Conservation (phyloP, 2,113 vertebrate species). For the Nannospalax galili region DNA sequence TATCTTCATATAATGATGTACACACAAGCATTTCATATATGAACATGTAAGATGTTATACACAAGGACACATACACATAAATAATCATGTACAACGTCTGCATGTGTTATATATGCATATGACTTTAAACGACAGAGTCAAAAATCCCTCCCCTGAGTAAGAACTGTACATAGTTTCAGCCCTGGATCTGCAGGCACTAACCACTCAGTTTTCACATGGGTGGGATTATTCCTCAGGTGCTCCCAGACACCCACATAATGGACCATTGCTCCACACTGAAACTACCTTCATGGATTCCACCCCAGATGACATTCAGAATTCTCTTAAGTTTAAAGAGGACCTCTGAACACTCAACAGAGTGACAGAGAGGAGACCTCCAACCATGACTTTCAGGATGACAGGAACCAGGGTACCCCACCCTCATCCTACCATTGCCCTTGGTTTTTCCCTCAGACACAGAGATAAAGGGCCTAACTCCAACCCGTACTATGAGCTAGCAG, state of each 20-base stretch:
- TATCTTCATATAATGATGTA: not conserved
- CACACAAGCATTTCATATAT: not conserved
- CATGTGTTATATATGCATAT: not conserved
- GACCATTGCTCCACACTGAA: not conserved
- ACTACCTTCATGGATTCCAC: fast-evolving
- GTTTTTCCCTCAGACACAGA: not conserved
- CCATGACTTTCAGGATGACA: not conserved
- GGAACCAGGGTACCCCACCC: no score
- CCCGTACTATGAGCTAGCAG: no score
- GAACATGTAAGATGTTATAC: not conserved
- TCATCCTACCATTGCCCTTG: not conserved
- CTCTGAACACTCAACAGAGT: not conserved
- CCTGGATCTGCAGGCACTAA: no score
- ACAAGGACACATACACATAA: not conserved
- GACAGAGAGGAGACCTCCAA: fast-evolving
- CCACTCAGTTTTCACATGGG: fast-evolving
- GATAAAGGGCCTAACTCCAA: not conserved
- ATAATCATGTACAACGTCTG: not conserved
- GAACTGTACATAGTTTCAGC: not conserved
- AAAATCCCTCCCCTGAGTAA: not conserved
- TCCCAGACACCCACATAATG: not conserved
- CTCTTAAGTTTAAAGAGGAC: not conserved
- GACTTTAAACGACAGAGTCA: not conserved
- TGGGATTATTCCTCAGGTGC: no score
- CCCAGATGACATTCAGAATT: not conserved